A percentile compares a stretch with the other conserved stretches of the same genome.
phyloP scores from a whole-genome alignment of 1,140 invertebrate genomes.

The Episyrphus balteatus region DNA sequence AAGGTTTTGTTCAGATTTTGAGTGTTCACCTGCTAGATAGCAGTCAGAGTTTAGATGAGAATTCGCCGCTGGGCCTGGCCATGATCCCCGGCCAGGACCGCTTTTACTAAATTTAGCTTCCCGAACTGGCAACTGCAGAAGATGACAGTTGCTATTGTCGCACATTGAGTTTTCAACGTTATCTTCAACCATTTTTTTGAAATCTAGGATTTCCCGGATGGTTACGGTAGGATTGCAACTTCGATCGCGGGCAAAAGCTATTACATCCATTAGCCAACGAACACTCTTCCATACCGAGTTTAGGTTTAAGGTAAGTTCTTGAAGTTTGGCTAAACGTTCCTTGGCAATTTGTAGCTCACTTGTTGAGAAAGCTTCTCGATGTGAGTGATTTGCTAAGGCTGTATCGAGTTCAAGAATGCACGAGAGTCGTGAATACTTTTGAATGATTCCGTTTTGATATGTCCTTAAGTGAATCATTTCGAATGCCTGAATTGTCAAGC shows the following conservation, averaged over 20 bases:
- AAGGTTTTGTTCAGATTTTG: slow-evolving; percentile 72
- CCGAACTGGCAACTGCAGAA: slow-evolving; percentile 58
- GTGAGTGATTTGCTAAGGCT: slow-evolving; percentile 80
- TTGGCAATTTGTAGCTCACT: slow-evolving; percentile 76
- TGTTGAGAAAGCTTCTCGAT: slow-evolving; percentile 86
- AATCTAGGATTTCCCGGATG: slow-evolving; percentile 30
- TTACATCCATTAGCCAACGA: slow-evolving; percentile 90
- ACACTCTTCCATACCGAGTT: slow-evolving; percentile 83
- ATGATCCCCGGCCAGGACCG: slow-evolving; percentile 63
- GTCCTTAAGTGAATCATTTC: slow-evolving; percentile 90
- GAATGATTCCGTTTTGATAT: slow-evolving; percentile 79
- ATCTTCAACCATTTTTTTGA: slow-evolving; percentile 10
- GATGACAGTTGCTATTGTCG: slow-evolving; percentile 27
- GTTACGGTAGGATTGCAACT: slow-evolving; percentile 21
- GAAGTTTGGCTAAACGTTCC: slow-evolving; percentile 66
- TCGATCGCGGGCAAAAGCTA: slow-evolving; percentile 82
- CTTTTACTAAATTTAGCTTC: slow-evolving; percentile 65
- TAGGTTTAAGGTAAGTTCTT: slow-evolving; percentile 69
- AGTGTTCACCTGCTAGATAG: slow-evolving; percentile 49
- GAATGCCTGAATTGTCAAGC: slow-evolving; percentile 72
- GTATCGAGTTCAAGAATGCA: slow-evolving; percentile 88
- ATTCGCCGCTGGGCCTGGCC: slow-evolving; percentile 63
- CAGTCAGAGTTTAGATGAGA: slow-evolving; percentile 20
- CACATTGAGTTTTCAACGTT: slow-evolving; percentile 6
- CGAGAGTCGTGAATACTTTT: slow-evolving; percentile 79